Conservation (phyloP, 2,888 invertebrate genomes). For the Drosophila villosipedis region DNA sequence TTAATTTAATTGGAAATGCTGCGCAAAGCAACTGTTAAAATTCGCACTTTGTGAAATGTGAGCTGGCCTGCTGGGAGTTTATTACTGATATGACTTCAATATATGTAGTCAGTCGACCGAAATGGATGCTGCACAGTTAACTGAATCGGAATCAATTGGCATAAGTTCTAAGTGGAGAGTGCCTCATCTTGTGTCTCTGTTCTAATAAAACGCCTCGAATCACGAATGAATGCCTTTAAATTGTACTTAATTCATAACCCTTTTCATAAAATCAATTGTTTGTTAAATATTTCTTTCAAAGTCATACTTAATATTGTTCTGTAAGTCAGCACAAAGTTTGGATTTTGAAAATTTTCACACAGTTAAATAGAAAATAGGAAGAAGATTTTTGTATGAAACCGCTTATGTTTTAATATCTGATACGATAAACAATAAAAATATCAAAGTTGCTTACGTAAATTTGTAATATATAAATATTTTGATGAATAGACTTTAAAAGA, state of each 20-base stretch:
- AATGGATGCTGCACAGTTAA: background rate
- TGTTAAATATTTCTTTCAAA: background rate
- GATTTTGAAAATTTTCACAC: no score
- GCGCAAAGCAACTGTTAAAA: conserved; percentile 52
- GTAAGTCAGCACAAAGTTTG: no score
- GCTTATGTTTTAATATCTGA: no score
- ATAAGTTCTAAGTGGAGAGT: background rate
- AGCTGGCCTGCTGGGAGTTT: conserved; percentile 7
- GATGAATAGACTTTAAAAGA: background rate
- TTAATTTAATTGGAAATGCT: conserved; percentile 66
- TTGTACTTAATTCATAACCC: background rate
- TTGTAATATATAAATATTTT: background rate
- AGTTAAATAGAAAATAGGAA: no score
- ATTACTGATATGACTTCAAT: background rate
- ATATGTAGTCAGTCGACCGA: background rate
- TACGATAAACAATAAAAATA: background rate
- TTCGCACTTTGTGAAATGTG: conserved; percentile 53
- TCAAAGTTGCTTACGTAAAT: background rate
- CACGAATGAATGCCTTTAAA: background rate
- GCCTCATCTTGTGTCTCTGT: background rate
- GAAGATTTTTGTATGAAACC: background rate
- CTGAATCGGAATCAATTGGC: background rate
- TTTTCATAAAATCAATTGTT: background rate
- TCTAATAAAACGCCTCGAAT: background rate
- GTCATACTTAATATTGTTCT: no score